A percentile compares a stretch with the other conserved stretches of the same genome.
phyloP scores from a whole-genome alignment of 2,113 vertebrate genomes.

The Rousettus leschenaultii region DNA sequence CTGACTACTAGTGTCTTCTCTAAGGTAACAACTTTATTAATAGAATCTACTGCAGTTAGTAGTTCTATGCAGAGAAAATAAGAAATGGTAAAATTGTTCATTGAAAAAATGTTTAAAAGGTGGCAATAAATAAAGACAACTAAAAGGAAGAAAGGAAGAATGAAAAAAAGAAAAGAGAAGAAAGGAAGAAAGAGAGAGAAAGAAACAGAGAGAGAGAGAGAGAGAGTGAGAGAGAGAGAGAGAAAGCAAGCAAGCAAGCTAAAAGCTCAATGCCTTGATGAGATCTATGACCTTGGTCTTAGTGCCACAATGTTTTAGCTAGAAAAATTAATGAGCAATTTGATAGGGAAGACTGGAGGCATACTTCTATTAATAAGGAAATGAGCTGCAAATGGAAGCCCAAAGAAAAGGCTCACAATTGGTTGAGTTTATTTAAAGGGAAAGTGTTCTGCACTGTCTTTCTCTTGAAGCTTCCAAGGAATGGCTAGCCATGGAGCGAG shows the following conservation, averaged over 20 bases:
- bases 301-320: not conserved
- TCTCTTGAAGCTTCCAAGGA: not conserved
- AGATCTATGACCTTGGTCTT: not conserved
- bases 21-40: conserved; percentile 36
- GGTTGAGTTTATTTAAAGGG: not conserved
- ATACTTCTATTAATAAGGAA: not conserved
- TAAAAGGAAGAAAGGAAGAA: too few species aligned
- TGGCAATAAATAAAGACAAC: not conserved
- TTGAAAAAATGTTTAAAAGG: not conserved
- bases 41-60: not conserved
- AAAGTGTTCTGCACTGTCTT: not conserved
- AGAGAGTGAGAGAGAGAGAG: not conserved
- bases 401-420: not conserved
- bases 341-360: not conserved
- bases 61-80: not conserved
- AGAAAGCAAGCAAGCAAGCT: not conserved
- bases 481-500: not conserved
- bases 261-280: not conserved
- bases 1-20: not conserved
- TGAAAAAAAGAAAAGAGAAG: too few species aligned
- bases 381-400: not conserved
- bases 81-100: not conserved
- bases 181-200: not conserved
- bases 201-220: too few species aligned
- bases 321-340: not conserved